Conservation (phyloP, 2,113 vertebrate species). For the Ellobius talpinus region DNA sequence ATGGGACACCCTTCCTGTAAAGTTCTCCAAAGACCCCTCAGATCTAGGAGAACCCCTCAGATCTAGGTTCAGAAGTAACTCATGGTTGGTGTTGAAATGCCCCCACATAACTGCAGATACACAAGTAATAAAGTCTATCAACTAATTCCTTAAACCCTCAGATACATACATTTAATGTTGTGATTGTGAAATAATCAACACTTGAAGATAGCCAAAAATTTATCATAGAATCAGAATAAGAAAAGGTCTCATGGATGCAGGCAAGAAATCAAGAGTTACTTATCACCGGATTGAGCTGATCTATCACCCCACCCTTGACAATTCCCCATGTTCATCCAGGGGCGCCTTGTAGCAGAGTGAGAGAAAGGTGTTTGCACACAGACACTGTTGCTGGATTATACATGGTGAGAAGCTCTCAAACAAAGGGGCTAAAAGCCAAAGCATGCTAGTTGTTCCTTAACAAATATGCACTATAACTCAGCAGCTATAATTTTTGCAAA, state of each 20-base stretch:
- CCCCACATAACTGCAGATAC: not conserved
- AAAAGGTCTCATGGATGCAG: not conserved
- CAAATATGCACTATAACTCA: not conserved
- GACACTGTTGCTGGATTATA: not conserved
- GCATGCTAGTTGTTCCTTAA: not conserved
- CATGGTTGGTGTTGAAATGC: not conserved
- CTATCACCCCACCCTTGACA: not conserved
- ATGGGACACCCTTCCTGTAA: not conserved
- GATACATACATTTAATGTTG: not conserved
- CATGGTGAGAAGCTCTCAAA: not conserved
- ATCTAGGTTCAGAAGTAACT: slow-evolving; percentile 6
- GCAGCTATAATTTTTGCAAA: not conserved
- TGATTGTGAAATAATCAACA: not conserved
- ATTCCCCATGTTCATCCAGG: not conserved
- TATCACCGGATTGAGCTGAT: not conserved
- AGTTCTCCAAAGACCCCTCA: not conserved
- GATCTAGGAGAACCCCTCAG: not conserved
- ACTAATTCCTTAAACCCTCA: not conserved
- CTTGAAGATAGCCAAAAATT: not conserved
- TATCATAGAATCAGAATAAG: not conserved
- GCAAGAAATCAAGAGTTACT: not conserved
- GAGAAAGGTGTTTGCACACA: not conserved
- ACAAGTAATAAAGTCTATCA: not conserved
- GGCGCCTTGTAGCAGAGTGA: not conserved
- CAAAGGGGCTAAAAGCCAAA: not conserved